These are phyloP conservation scores for Ornithoptera alexandrae DNA, from an alignment of 2,888 invertebrate species.

Conservation along the genomic window DNA sequence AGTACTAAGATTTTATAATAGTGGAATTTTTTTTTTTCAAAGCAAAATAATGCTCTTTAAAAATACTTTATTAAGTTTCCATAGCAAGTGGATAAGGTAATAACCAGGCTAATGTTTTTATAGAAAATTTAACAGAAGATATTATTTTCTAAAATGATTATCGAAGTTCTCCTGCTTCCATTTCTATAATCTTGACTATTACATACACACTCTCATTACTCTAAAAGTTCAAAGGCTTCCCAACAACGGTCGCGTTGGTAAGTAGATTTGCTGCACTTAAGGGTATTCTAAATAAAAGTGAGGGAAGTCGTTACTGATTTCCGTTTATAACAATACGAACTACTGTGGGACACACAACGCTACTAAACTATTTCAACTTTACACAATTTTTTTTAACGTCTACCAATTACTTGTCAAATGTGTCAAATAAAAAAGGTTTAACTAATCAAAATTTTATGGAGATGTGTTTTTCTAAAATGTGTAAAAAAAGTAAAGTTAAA, in stretches of 20 bases:
- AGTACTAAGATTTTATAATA: too few relatives aligned
- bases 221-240: slow-evolving; percentile 41
- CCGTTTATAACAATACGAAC: slow-evolving; percentile 41
- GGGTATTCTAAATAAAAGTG: slow-evolving; percentile 47
- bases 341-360: slow-evolving; percentile 5
- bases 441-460: slow-evolving; percentile 9
- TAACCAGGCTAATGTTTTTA: too few relatives aligned
- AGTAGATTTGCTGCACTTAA: slow-evolving; percentile 64
- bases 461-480: background rate
- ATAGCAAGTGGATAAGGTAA: too few relatives aligned
- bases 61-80: too few relatives aligned
- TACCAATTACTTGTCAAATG: background rate
- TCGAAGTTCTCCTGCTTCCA: background rate
- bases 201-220: background rate
- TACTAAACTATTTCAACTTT: slow-evolving; percentile 1
- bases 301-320: slow-evolving; percentile 49
- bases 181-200: slow-evolving; percentile 23
- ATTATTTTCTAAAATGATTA: too few relatives aligned
- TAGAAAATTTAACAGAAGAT: too few relatives aligned
- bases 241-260: slow-evolving; percentile 46
- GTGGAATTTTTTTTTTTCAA: too few relatives aligned
- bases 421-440: slow-evolving; percentile 1
- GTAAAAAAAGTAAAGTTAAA: background rate
- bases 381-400: background rate
- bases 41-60: too few relatives aligned